A percentile compares a stretch with the other conserved stretches of the same genome.
Evolutionary conservation across 2,888 invertebrate species (phyloP).

Genomic region (Cheilosia soror): DNA sequence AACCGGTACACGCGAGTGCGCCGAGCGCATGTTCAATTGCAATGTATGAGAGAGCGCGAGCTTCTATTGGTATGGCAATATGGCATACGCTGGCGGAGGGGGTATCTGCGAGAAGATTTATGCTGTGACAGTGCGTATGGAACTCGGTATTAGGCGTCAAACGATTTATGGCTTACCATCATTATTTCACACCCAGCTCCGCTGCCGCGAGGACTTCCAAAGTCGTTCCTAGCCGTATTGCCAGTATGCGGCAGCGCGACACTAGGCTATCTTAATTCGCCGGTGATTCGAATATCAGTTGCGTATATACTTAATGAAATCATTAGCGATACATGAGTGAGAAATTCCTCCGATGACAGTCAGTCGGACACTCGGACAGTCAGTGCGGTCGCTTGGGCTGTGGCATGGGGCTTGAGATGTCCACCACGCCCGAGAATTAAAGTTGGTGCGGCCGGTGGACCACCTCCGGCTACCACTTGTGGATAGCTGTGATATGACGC

Average conservation of each 20-base stretch:
- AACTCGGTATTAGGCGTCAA: conserved; percentile 73
- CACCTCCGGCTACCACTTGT: not conserved
- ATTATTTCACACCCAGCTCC: conserved; percentile 72
- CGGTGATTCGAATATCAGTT: conserved; percentile 70
- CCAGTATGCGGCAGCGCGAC: not conserved
- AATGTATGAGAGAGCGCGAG: conserved; percentile 1
- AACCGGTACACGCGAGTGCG: conserved; percentile 65
- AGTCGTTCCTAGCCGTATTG: too few relatives aligned
- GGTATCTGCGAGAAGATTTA: conserved; percentile 55
- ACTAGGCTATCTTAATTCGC: conserved; percentile 64
- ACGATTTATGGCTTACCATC: conserved; percentile 75
- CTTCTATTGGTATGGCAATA: not conserved
- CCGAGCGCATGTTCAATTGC: conserved; percentile 53
- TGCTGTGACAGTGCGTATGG: conserved; percentile 72
- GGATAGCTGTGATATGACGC: conserved; percentile 55
- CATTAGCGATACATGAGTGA: conserved; percentile 71
- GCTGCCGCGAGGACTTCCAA: conserved; percentile 27
- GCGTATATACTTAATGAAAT: conserved; percentile 70
- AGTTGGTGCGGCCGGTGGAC: conserved; percentile 46
- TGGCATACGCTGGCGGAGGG: not conserved
- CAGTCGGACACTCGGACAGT: conserved; percentile 37
- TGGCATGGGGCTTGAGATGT: conserved; percentile 54
- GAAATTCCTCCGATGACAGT: conserved; percentile 69
- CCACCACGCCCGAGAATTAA: conserved; percentile 69
- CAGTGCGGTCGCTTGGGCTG: not conserved